Base-by-base conservation (phyloP, 2,888 invertebrate species). In the Pseudococcus viburni region DNA sequence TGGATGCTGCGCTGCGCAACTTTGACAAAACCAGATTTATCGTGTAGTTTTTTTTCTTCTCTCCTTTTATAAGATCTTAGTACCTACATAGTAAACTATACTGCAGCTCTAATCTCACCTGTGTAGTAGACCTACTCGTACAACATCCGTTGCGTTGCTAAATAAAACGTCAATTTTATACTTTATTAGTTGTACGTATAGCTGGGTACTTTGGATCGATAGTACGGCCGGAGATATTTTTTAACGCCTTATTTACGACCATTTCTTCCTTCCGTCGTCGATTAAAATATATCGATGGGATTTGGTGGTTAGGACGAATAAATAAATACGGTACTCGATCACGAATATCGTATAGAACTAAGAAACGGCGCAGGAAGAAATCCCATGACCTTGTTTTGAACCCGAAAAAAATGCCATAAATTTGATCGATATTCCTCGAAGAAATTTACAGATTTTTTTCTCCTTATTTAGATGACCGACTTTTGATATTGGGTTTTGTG, bases 1-100 rank as follows among this genome's bases (percentile, higher is more conserved):
- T 73, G 33, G 73, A 33, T 73, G 33, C 73, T 73, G 73, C 73
- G 33, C 33, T 33, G 33, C 8, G 73, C 73, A 73, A 73, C 73
- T 73, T 73, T 73, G 73, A 73, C 73, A 73, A 73, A 73, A 73
- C 73, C 73, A 73, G 73, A 73, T 73, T 73, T 73, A 73, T 73
- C 73, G 73, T 73, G 73, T 73, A 39, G 73, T 73, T 33, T 73
- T 64, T 64, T 64, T 22, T n/a, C n/a, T 19, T 64, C 22, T 59
- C 4, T 22, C 12, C 17, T 55, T 55, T 64, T 64, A 64, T 64
- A 64, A 64, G 64, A 64, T 22, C 5, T 59, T 59, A 19, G 7
- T 19, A 8, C 19, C 8, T 64, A 64, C 64, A 64, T 64, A 64
- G 64, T 64, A 64, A 64, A 19, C 22, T 19, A 59, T n/a, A n/a